Conservation (phyloP, 2,113 vertebrate species). For the Ceyx cyanopectus region DNA sequence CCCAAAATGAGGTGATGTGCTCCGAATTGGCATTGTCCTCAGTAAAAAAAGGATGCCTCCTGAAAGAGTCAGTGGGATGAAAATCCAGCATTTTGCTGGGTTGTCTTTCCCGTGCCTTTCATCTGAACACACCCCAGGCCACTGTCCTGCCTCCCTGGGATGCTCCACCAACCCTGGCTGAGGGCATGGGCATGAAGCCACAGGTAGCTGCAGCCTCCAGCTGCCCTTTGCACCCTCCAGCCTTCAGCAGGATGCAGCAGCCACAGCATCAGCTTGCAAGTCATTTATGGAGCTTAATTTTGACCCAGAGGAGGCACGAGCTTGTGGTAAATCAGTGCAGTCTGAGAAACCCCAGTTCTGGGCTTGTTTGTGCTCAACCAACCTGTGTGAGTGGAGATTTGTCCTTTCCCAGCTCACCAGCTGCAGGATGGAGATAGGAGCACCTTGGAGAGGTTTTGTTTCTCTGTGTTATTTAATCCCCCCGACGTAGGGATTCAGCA, state of each 20-base stretch:
- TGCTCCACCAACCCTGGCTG: background rate
- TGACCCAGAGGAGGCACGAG: background rate
- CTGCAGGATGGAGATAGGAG: background rate
- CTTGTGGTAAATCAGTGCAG: background rate
- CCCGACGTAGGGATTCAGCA: background rate
- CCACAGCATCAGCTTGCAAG: background rate
- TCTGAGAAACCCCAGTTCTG: background rate
- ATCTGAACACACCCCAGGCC: rapidly evolving
- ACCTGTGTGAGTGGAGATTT: background rate
- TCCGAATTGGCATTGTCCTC: background rate
- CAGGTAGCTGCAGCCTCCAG: background rate
- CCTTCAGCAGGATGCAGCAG: background rate
- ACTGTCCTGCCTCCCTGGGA: background rate
- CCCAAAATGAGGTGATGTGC: background rate
- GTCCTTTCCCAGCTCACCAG: background rate
- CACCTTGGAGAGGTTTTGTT: background rate
- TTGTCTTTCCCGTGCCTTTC: background rate
- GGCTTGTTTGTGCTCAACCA: background rate
- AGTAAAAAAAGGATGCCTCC: background rate
- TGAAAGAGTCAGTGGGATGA: rapidly evolving
- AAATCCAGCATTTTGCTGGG: background rate
- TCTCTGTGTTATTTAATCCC: background rate
- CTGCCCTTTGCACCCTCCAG: background rate
- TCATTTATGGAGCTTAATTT: background rate
- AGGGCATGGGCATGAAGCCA: background rate